A percentile compares a stretch with the other conserved stretches of the same genome.
Evolutionary conservation across 1,140 invertebrate species (phyloP).

Genomic region (Caenorhabditis briggsae): DNA sequence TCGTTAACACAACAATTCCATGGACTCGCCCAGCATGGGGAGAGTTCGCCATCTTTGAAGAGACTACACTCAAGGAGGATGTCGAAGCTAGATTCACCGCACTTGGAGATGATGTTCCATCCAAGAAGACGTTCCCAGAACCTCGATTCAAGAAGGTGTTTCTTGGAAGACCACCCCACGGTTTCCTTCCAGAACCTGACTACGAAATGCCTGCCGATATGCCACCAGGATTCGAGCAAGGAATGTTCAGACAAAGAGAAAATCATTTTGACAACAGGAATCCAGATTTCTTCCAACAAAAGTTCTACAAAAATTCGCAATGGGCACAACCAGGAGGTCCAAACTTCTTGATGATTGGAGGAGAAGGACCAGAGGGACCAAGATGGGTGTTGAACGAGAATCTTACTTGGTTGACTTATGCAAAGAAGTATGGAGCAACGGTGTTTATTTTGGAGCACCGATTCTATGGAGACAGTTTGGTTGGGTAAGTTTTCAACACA

Average conservation of each 20-base stretch:
- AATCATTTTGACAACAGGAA: slow-evolving; percentile 50
- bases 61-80: not conserved
- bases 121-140: not conserved
- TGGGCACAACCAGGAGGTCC: slow-evolving; percentile 58
- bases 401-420: not conserved
- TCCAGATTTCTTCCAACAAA: slow-evolving; percentile 13
- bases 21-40: not conserved
- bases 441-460: slow-evolving; percentile 52
- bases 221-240: not conserved
- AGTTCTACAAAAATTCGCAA: slow-evolving; percentile 50
- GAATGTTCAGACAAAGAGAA: not conserved
- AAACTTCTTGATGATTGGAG: slow-evolving; percentile 64
- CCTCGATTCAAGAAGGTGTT: slow-evolving; percentile 41
- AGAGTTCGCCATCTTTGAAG: not conserved
- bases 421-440: slow-evolving; percentile 24
- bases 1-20: not conserved
- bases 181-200: slow-evolving; percentile 19
- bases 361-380: slow-evolving; percentile 41
- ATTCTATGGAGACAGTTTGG: slow-evolving; percentile 50
- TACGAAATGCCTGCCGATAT: not conserved
- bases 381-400: slow-evolving; percentile 17
- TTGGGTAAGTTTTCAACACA: not conserved
- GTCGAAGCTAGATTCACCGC: not conserved
- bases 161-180: slow-evolving; percentile 27
- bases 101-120: slow-evolving; percentile 13